Evolutionary conservation across 2,888 invertebrate genomes (phyloP).

Genomic region (Caenorhabditis panamensis): DNA sequence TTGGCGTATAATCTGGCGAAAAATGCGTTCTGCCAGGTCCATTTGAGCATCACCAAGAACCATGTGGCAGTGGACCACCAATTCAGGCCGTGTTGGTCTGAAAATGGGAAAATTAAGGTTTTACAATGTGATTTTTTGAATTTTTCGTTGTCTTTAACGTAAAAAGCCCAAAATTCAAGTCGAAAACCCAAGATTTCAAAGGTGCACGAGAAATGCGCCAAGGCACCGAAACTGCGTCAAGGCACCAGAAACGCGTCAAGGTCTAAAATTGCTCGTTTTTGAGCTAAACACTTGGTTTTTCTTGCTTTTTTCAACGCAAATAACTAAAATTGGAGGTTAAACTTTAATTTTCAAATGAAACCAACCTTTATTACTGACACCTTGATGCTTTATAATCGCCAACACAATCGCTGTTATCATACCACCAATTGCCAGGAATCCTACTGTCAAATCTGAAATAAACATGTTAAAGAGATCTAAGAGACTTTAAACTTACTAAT

Average conservation of each 20-base stretch:
- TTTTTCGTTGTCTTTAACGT: background rate
- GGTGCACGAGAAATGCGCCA: too few species aligned
- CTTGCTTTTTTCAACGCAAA: too few species aligned
- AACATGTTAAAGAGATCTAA: too few species aligned
- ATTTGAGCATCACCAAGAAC: slow-evolving; percentile 48
- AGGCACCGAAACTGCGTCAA: too few species aligned
- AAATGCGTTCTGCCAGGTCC: slow-evolving; percentile 51
- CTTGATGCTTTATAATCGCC: slow-evolving; percentile 43
- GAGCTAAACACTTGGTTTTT: too few species aligned
- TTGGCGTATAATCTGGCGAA: slow-evolving; percentile 26
- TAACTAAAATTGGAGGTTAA: too few species aligned
- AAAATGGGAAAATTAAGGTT: background rate
- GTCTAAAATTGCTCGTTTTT: too few species aligned
- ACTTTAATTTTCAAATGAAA: background rate
- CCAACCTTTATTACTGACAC: slow-evolving; percentile 33
- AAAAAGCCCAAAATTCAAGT: too few species aligned
- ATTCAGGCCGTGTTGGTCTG: slow-evolving; percentile 48
- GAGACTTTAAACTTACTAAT: too few species aligned
- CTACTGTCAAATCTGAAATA: slow-evolving; percentile 32
- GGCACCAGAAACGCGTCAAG: too few species aligned
- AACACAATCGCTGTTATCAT: slow-evolving; percentile 41
- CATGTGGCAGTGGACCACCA: slow-evolving; percentile 54
- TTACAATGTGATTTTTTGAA: background rate
- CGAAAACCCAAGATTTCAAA: too few species aligned
- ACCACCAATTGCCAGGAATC: slow-evolving; percentile 45